Conservation (phyloP, 1,140 invertebrate genomes). For the Formica exsecta region DNA sequence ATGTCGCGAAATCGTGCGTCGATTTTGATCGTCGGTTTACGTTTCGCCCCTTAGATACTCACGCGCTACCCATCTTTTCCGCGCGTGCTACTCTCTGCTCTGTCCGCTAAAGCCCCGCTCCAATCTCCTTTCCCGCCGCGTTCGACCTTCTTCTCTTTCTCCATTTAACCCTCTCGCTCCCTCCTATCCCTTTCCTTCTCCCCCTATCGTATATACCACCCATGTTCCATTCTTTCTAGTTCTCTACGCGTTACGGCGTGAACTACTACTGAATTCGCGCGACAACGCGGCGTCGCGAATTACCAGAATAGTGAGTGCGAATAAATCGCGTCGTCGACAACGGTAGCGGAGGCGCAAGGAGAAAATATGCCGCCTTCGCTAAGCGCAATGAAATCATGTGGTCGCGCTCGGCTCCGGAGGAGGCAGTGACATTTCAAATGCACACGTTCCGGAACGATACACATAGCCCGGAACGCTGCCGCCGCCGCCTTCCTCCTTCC, state of each 20-base stretch:
- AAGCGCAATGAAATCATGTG: conserved; percentile 44
- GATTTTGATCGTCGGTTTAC: no score
- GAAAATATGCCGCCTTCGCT: conserved; percentile 6
- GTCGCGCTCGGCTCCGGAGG: conserved; percentile 17
- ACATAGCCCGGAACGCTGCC: conserved; percentile 28
- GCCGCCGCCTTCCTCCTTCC: conserved; percentile 14
- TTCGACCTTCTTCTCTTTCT: conserved; percentile 12
- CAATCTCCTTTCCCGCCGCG: conserved; percentile 9
- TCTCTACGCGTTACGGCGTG: conserved; percentile 70
- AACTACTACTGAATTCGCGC: conserved; percentile 59
- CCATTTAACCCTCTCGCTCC: neutral
- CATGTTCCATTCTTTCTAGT: conserved; percentile 65
- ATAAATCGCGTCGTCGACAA: conserved; percentile 41
- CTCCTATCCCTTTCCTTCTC: neutral
- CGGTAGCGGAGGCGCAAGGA: conserved; percentile 11
- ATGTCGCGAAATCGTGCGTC: no score
- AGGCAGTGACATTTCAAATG: conserved; percentile 59
- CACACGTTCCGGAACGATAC: conserved; percentile 39
- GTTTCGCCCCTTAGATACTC: neutral
- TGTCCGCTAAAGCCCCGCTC: neutral
- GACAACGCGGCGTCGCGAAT: conserved; percentile 61
- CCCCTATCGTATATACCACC: conserved; percentile 31
- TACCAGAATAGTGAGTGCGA: conserved; percentile 7
- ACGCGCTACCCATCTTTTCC: conserved; percentile 51
- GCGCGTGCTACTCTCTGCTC: conserved; percentile 3